Evolutionary conservation across 2,888 invertebrate genomes (phyloP).

Genomic region (Psylliodes chrysocephalus): DNA sequence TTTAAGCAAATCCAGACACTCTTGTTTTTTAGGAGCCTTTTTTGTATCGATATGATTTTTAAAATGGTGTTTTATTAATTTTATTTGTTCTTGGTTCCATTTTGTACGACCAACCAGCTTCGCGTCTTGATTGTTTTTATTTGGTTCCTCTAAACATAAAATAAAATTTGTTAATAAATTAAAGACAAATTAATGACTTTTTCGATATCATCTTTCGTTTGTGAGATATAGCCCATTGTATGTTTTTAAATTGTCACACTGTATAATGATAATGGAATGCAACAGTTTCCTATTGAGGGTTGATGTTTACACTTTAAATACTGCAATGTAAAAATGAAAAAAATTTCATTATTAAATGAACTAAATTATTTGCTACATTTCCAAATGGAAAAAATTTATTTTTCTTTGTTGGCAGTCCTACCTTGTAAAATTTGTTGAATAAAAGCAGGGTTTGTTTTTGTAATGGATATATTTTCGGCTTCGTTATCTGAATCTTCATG

Average conservation of each 20-base stretch:
- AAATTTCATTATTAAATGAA: no score
- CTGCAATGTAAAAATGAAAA: no score
- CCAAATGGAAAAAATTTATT: no score
- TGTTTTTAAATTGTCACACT: no score
- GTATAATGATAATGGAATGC: no score
- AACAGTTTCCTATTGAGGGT: no score
- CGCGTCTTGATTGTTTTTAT: no score
- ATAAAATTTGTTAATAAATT: slow-evolving; percentile 5
- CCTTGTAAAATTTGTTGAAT: neutral
- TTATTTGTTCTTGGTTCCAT: neutral
- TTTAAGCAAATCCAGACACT: neutral
- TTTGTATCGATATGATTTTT: neutral
- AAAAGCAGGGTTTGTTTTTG: neutral
- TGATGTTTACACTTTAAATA: no score
- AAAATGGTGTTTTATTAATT: slow-evolving; percentile 1
- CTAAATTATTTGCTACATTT: no score
- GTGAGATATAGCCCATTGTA: no score
- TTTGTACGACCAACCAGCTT: neutral
- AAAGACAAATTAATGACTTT: no score
- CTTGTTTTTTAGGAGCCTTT: neutral
- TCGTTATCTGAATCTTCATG: slow-evolving; percentile 24
- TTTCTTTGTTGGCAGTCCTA: neutral
- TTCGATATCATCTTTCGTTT: no score
- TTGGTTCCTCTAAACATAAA: neutral
- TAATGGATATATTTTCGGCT: neutral